These are phyloP conservation scores for Eupelmus urozonus DNA, from an alignment of 2,888 invertebrate species.

Conservation along the genomic window DNA sequence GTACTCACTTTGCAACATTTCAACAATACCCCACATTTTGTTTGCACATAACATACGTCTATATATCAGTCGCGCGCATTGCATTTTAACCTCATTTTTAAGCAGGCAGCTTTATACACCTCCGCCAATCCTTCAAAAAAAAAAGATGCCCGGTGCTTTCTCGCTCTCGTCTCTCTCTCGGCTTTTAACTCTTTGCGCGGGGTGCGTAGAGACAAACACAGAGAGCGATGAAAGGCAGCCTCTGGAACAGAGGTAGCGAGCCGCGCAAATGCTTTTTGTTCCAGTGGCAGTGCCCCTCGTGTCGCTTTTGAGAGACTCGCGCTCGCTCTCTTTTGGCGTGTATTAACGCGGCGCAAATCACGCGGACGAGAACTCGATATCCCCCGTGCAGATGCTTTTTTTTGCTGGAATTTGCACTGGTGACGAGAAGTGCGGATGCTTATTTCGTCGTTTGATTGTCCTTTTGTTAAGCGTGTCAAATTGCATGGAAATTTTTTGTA, in stretches of 20 bases:
- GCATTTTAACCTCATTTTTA: constrained; percentile 30
- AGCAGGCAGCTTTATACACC: not conserved
- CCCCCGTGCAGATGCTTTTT: not conserved
- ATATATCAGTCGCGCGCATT: not conserved
- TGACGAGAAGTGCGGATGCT: no score
- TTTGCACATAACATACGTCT: not conserved
- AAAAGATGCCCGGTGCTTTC: not conserved
- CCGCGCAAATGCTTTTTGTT: constrained; percentile 27
- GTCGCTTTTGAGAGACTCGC: not conserved
- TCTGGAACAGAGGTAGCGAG: not conserved
- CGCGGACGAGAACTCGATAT: not conserved
- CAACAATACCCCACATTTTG: not conserved
- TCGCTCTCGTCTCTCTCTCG: constrained; percentile 6
- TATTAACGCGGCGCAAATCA: constrained; percentile 1
- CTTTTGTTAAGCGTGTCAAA: no score
- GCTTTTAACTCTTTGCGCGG: constrained; percentile 31
- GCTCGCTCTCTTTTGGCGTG: not conserved
- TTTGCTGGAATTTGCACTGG: not conserved
- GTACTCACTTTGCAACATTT: not conserved
- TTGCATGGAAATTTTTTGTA: no score
- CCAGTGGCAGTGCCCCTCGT: not conserved
- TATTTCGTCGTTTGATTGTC: no score
- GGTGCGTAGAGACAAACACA: constrained; percentile 4
- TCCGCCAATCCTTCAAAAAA: not conserved
- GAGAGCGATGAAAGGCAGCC: constrained; percentile 35